Conservation (phyloP, 2,888 invertebrate species). For the Torymus auratus region DNA sequence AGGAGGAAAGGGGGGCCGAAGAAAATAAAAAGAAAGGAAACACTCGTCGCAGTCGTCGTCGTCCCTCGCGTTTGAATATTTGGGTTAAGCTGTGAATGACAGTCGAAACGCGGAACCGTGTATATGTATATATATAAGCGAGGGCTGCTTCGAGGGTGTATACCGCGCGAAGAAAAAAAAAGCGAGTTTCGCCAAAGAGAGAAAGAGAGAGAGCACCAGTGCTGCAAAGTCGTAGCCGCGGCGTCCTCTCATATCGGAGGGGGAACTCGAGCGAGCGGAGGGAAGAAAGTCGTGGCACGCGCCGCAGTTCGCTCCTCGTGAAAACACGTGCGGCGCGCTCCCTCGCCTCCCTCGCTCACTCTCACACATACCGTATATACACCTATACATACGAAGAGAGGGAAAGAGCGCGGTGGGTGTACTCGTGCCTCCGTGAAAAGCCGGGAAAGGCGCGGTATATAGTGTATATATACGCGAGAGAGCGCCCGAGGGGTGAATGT, state of each 20-base stretch:
- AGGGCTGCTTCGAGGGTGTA: conserved; percentile 40
- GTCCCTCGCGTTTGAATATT: conserved; percentile 57
- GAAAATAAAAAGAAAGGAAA: conserved; percentile 17
- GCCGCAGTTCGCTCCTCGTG: conserved; percentile 48
- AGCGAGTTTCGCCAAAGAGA: conserved; percentile 36
- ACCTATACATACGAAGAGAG: not conserved
- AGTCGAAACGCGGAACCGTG: conserved; percentile 58
- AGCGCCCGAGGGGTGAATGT: conserved; percentile 45
- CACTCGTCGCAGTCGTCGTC: conserved; percentile 41
- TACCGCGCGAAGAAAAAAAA: conserved; percentile 42
- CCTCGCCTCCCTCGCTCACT: not conserved
- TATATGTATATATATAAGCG: no score
- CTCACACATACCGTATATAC: not conserved
- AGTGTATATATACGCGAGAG: conserved; percentile 5
- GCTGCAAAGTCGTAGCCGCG: no score
- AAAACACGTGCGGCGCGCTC: conserved; percentile 36
- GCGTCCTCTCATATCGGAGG: no score
- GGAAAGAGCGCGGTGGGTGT: not conserved
- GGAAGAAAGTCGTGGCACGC: conserved; percentile 54
- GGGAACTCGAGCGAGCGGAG: conserved; percentile 2
- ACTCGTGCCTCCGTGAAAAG: conserved; percentile 46
- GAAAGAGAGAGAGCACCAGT: not conserved
- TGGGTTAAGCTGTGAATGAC: conserved; percentile 67
- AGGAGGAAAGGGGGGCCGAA: not conserved
- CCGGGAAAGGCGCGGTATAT: conserved; percentile 34